These are phyloP conservation scores for Geopemphigus sp. DNA, from an alignment of 1,140 invertebrate genomes.

Conservation along the genomic window DNA sequence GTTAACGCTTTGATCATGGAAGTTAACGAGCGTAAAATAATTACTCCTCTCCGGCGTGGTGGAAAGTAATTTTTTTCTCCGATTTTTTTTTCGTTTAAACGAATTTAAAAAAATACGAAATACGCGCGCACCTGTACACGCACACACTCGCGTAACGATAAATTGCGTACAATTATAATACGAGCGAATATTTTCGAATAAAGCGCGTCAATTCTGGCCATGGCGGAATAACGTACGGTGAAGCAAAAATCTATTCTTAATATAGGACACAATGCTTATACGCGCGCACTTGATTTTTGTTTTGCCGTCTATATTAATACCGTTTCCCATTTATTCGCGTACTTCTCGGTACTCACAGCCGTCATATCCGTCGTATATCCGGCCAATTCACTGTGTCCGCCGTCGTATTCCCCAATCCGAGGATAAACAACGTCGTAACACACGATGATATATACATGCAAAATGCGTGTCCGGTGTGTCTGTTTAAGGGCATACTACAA, in stretches of 20 bases:
- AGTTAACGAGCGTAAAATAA: conserved; percentile 15
- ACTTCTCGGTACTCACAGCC: too few relatives aligned
- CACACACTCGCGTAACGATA: not conserved
- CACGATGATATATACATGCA: too few relatives aligned
- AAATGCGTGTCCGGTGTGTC: too few relatives aligned
- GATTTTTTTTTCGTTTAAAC: too few relatives aligned
- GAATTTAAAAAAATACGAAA: not conserved
- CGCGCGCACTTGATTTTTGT: not conserved
- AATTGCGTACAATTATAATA: not conserved
- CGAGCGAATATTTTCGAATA: not conserved
- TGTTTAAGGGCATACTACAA: not conserved
- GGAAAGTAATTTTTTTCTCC: not conserved
- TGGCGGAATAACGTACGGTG: not conserved
- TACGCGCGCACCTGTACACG: not conserved
- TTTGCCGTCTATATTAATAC: not conserved
- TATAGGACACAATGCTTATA: not conserved
- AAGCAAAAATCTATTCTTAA: conserved; percentile 15
- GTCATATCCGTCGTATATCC: too few relatives aligned
- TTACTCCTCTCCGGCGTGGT: not conserved
- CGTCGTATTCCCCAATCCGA: too few relatives aligned
- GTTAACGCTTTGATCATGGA: conserved; percentile 19
- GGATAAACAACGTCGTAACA: too few relatives aligned
- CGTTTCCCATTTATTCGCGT: not conserved
- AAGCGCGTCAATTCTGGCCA: not conserved
- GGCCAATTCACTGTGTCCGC: not conserved